Base-by-base conservation (phyloP, 1,140 invertebrate genomes). In the Hylaeus volcanicus region DNA sequence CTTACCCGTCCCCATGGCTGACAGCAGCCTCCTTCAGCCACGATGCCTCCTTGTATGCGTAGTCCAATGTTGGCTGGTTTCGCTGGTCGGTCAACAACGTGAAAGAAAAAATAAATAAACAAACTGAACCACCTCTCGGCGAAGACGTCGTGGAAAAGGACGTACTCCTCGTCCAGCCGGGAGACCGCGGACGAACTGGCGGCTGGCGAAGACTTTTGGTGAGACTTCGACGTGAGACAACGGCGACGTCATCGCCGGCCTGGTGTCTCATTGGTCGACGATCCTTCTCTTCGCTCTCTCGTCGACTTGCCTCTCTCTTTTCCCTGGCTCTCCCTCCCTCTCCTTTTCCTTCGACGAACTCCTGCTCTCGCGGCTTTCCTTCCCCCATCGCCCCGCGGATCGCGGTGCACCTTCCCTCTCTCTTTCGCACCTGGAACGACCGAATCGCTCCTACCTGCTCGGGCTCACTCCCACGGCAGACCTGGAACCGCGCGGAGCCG, bases 1-100 rank as follows among this genome's bases (percentile, higher is more conserved):
- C 92, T 93, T 92, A 93, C 92, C 92, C 91, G 92, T 92, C 87
- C 91, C 92, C 91, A 92, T 93, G 91, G 91, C 91, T 89, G 90
- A 88, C 84, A 85, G 84, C 86, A 90, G 87, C 90, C 90, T 88
- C 88, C 89, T 90, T 92, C 89, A 90, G 88, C 88, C 87, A 86
- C 88, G 84, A 90, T 89, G 85, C 86, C 84, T 84, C 73, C 82
- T 82, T 68, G 82, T 89, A 89, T 90, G 87, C 88, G 85, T 83
- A 78, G 76, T 88, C 84, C 89, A 89, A 87, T 91, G 79, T 86
- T 88, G 88, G 64, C 81, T 87, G 63, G 37, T 89, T 79, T 89
- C 90, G 89, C 89, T 89, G 81, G 70, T 83, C 86, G 75, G 2
- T 56, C 43, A 60, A 79, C 69, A 15, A 11, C 26, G 82, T 61